These are phyloP conservation scores for Propithecus perrieri DNA, from an alignment of 2,797 vertebrate species.

Conservation along the genomic window DNA sequence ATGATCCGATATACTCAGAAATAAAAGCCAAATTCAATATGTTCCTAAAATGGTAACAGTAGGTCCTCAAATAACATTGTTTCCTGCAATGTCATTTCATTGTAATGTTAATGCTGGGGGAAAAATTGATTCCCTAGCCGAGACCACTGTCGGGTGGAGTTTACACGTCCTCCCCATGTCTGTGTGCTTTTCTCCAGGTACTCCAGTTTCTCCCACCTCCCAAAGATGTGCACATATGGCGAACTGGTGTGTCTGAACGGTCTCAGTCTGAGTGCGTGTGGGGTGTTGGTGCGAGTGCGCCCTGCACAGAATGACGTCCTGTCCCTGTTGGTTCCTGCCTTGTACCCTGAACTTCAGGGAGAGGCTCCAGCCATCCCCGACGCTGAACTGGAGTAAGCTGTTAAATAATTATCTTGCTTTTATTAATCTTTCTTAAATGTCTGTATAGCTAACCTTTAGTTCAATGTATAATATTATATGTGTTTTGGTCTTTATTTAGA, in stretches of 20 bases:
- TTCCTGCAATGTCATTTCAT: neutral
- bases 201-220: neutral
- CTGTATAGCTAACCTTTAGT: neutral
- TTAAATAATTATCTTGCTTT: neutral
- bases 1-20: constrained; percentile 23
- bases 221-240: neutral
- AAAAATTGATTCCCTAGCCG: neutral
- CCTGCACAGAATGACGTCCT: neutral
- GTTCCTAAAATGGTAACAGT: neutral
- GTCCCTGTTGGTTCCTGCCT: neutral
- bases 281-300: neutral
- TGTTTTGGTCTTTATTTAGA: neutral
- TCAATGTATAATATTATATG: neutral
- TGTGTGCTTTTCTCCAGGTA: neutral
- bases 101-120: neutral
- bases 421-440: neutral
- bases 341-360: neutral
- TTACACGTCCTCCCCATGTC: neutral
- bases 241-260: neutral
- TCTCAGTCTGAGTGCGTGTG: neutral
- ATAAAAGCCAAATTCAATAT: neutral
- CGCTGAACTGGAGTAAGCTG: neutral
- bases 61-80: neutral
- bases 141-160: neutral
- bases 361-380: neutral